phyloP scores from a whole-genome alignment of 2,113 vertebrate species.

The Taxidea taxus region DNA sequence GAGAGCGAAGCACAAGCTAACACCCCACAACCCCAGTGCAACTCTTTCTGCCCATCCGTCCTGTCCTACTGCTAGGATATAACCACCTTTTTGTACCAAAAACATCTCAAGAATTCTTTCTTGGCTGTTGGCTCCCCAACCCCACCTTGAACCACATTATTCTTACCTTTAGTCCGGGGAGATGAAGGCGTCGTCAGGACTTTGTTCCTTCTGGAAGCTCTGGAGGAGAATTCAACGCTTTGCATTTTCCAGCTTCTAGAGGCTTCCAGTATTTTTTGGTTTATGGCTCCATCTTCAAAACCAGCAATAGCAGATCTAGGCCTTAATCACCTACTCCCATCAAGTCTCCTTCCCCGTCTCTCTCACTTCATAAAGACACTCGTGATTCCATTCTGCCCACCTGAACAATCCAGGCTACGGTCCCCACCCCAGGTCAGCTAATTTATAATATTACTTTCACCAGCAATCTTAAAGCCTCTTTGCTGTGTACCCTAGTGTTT shows the following conservation, averaged over 20 bases:
- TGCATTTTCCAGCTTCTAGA: not conserved
- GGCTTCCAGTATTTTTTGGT: not conserved
- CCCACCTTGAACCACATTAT: not conserved
- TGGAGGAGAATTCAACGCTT: not conserved
- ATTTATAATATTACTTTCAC: not conserved
- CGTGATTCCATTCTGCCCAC: not conserved
- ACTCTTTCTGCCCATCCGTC: not conserved
- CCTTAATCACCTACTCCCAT: rapidly evolving
- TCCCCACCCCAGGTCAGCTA: not conserved
- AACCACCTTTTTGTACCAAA: not conserved
- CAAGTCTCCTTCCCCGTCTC: too few relatives aligned
- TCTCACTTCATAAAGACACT: not conserved
- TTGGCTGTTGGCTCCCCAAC: not conserved
- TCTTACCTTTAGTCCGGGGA: not conserved
- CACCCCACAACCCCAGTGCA: not conserved
- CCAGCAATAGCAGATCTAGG: rapidly evolving
- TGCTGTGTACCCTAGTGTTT: not conserved
- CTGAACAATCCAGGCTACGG: too few relatives aligned
- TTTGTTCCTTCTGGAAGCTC: not conserved
- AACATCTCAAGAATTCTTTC: not conserved
- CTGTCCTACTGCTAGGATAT: not conserved
- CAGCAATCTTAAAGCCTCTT: not conserved
- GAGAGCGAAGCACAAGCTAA: not conserved
- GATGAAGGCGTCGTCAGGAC: rapidly evolving
- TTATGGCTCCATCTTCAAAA: not conserved